Evolutionary conservation across 2,113 vertebrate genomes (phyloP).

Genomic region (Maccullochella peelii): DNA sequence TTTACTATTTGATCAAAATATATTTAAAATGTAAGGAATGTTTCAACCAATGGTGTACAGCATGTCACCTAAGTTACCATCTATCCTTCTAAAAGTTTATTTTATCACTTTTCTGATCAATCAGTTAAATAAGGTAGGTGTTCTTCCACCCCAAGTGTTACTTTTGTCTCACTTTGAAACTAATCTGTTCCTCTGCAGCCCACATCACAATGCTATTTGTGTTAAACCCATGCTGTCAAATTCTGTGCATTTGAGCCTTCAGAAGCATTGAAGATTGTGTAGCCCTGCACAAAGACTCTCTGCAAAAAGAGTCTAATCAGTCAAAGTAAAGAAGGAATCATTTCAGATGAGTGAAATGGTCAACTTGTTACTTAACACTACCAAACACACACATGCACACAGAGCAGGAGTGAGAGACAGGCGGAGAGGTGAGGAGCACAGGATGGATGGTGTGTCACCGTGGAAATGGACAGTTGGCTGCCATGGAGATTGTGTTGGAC

Average conservation of each 20-base stretch:
- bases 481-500: conserved; percentile 37
- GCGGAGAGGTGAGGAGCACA: conserved; percentile 81
- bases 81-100: background rate
- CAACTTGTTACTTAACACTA: conserved; percentile 5
- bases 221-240: background rate
- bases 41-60: background rate
- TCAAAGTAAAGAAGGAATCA: conserved; percentile 50
- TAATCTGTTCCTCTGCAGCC: conserved; percentile 26
- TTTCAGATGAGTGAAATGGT: conserved; percentile 48
- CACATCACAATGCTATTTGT: background rate
- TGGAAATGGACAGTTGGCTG: conserved; percentile 47
- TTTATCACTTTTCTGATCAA: conserved; percentile 29
- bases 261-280: background rate
- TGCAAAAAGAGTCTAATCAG: background rate
- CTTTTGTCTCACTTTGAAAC: conserved; percentile 53
- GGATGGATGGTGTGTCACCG: conserved; percentile 76
- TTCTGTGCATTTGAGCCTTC: background rate
- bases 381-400: conserved; percentile 41
- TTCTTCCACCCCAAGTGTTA: conserved; percentile 26
- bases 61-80: background rate
- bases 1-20: background rate
- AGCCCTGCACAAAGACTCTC: background rate
- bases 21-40: background rate
- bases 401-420: conserved; percentile 70
- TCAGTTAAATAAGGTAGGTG: conserved; percentile 22